A percentile compares a stretch with the other conserved stretches of the same genome.
phyloP scores from a whole-genome alignment of 2,113 vertebrate species.

The Hippocampus barbouri region DNA sequence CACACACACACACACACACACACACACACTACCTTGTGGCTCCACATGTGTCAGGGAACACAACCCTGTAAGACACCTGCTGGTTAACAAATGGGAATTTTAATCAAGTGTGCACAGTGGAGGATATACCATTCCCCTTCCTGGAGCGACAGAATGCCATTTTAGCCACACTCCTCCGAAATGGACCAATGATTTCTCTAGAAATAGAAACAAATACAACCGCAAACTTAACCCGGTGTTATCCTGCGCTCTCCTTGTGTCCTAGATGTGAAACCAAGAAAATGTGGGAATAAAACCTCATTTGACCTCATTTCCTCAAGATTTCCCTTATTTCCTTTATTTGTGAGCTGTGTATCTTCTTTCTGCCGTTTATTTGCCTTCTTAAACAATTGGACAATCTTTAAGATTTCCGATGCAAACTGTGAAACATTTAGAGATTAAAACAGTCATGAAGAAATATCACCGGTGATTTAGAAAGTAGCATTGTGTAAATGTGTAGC shows the following conservation, averaged over 20 bases:
- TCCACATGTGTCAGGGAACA: slow-evolving; percentile 26
- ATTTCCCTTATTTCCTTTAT: neutral
- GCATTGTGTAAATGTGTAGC: neutral
- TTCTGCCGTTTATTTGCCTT: neutral
- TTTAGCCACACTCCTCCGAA: slow-evolving; percentile 32
- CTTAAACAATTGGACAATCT: neutral
- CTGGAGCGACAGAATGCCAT: slow-evolving; percentile 27
- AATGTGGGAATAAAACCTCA: slow-evolving; percentile 12
- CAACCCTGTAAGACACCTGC: slow-evolving; percentile 49
- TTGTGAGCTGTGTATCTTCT: neutral
- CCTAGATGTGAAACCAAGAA: neutral
- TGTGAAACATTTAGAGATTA: neutral
- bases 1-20: slow-evolving; percentile 19
- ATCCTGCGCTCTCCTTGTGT: slow-evolving; percentile 6
- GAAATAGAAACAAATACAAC: slow-evolving; percentile 26
- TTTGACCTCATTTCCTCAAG: slow-evolving; percentile 21
- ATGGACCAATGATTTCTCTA: slow-evolving; percentile 47
- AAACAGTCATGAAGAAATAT: too few relatives aligned
- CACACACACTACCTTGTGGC: slow-evolving; percentile 5
- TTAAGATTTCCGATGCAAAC: neutral
- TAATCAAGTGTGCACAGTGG: slow-evolving; percentile 53
- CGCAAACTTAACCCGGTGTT: slow-evolving; percentile 11
- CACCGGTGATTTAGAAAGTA: neutral
- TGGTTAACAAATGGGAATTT: slow-evolving; percentile 58
- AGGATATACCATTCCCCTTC: slow-evolving; percentile 18